Base-by-base conservation (phyloP, 2,113 vertebrate species). In the Cygnus atratus region DNA sequence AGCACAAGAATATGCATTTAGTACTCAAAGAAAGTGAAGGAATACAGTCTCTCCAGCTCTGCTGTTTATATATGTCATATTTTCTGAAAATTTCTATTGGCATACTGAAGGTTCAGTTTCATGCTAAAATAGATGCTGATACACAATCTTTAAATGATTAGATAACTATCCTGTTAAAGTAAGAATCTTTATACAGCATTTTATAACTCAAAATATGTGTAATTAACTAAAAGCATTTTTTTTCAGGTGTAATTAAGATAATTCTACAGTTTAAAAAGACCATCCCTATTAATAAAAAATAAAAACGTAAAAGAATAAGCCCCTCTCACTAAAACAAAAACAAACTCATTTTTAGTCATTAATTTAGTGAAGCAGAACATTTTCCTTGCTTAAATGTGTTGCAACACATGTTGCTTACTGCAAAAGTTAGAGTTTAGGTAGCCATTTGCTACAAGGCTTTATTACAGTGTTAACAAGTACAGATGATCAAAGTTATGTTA, bases 221-320 rank as follows among this genome's bases (percentile, higher is more conserved):
- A 25, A 50, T 52, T 52, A 52, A 52, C 24, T 52, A 52, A 52
- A 97, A 93, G 13, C 13, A 92, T 63, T 87, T 85, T 48, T 46
- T 81, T 22, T 84, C 52, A 86, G 4, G 52, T 93, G 68, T 86
- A 97, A 94, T 95, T 96, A 96, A 96, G 57, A 90, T 88, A 5
- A 82, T 85, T 92, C 13, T 3, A 88, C 55, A 58, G 73, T 93
- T 41, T 65, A 65, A 65, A 65, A 65, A 41, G 37, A 29, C 17
- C 26, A 41, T 41, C 11, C 18, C 29, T 82, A 90, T 75, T 90
- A 90, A 84, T 87, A 93, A 89, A 13, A 88, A 72, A 35, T 28
- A n/a, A 50, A 57, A 44, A 54, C 17, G 55, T 20, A 48, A 95
- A 91, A 86, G 9, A 82, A 31, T 1, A 66, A 84, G 13, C 41